Evolutionary conservation across 2,888 invertebrate genomes (phyloP).

Genomic region (Oxyscelio sp.): DNA sequence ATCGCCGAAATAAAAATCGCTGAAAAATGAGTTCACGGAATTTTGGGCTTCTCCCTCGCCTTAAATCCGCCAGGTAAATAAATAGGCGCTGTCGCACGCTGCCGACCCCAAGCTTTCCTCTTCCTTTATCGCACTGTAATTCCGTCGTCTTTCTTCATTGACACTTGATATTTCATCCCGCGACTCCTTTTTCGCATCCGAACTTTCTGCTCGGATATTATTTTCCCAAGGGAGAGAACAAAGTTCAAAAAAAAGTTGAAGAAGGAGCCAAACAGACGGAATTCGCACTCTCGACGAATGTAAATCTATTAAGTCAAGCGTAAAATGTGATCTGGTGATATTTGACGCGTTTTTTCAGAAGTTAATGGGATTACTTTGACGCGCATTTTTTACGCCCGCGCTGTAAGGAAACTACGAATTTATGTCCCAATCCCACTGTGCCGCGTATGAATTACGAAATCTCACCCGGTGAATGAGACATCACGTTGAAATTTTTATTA

Average conservation of each 20-base stretch:
- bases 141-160: conserved; percentile 61
- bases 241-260: no score
- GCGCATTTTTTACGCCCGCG: conserved; percentile 38
- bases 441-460: conserved; percentile 51
- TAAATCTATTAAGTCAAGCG: no score
- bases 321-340: conserved; percentile 52
- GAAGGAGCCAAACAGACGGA: no score
- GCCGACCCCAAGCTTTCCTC: conserved; percentile 35
- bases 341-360: conserved; percentile 49
- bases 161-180: conserved; percentile 43
- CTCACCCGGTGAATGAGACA: conserved; percentile 43
- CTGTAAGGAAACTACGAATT: conserved; percentile 34
- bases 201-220: neutral
- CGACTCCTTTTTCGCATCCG: neutral
- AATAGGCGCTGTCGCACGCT: conserved; percentile 22
- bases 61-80: conserved; percentile 32
- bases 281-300: no score
- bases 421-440: conserved; percentile 23
- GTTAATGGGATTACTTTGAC: conserved; percentile 59
- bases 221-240: no score
- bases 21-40: neutral
- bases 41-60: conserved; percentile 9
- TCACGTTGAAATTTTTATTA: conserved; percentile 44
- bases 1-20: neutral
- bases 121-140: conserved; percentile 52